Conservation (phyloP, 2,888 invertebrate species). For the Nemoura dubitans region DNA sequence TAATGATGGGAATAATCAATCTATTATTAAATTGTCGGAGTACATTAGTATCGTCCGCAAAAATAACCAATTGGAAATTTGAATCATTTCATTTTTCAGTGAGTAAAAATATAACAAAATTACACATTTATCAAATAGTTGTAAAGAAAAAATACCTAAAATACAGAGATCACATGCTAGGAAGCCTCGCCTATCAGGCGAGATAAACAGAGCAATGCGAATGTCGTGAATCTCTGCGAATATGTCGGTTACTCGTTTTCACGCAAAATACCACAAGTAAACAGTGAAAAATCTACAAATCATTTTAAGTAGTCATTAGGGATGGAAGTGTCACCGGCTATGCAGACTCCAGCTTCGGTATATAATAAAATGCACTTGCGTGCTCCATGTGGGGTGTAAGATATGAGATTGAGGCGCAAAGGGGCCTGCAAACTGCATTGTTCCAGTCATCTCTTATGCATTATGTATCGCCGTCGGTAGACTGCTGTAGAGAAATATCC, state of each 20-base stretch:
- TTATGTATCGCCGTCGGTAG: neutral
- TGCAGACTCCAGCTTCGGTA: neutral
- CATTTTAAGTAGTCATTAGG: constrained; percentile 38
- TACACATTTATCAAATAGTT: neutral
- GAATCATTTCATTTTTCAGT: neutral
- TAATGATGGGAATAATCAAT: no score
- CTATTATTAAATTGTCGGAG: no score
- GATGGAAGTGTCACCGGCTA: constrained; percentile 15
- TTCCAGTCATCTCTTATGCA: constrained; percentile 14
- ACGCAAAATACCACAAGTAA: constrained; percentile 13
- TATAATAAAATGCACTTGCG: constrained; percentile 24
- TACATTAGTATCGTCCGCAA: no score
- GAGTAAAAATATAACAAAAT: neutral
- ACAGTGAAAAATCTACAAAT: constrained; percentile 21
- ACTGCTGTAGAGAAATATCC: neutral
- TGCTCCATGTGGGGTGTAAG: constrained; percentile 14
- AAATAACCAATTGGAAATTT: neutral
- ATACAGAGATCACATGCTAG: neutral
- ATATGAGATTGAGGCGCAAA: neutral
- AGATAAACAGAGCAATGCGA: neutral
- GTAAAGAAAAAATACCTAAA: no score
- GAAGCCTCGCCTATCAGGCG: neutral
- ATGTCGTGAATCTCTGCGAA: neutral
- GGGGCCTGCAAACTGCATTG: neutral
- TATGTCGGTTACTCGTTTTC: neutral